These are phyloP conservation scores for Chrysotoxum bicinctum DNA, from an alignment of 2,888 invertebrate genomes.

Conservation along the genomic window DNA sequence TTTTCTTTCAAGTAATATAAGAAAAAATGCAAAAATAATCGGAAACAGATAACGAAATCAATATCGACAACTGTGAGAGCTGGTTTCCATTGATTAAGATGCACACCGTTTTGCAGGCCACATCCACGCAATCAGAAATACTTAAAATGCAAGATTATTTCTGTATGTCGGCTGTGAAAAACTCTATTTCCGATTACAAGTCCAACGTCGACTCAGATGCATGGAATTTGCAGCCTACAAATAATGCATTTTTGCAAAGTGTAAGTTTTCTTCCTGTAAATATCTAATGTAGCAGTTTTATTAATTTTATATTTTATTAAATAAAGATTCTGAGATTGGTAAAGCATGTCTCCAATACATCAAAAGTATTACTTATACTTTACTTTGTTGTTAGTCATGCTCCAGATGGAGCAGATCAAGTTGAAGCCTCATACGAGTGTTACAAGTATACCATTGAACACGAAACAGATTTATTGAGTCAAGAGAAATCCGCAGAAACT, in stretches of 20 bases:
- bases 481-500: slow-evolving; percentile 77
- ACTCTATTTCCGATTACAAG: slow-evolving; percentile 80
- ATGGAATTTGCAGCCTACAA: slow-evolving; percentile 80
- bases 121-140: slow-evolving; percentile 75
- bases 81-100: slow-evolving; percentile 81
- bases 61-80: slow-evolving; percentile 80
- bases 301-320: slow-evolving; percentile 14
- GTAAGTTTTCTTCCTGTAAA: slow-evolving; percentile 69
- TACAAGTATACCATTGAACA: slow-evolving; percentile 79
- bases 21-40: neutral
- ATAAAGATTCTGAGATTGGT: slow-evolving; percentile 78
- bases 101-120: slow-evolving; percentile 77
- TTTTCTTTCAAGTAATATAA: neutral
- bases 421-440: slow-evolving; percentile 81
- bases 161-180: slow-evolving; percentile 81
- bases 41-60: slow-evolving; percentile 78
- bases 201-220: slow-evolving; percentile 77
- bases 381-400: slow-evolving; percentile 80
- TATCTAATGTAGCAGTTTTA: neutral
- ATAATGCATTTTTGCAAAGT: slow-evolving; percentile 81
- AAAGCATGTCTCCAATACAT: slow-evolving; percentile 77
- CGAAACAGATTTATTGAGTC: slow-evolving; percentile 74
- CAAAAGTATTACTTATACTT: slow-evolving; percentile 79
- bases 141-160: slow-evolving; percentile 79
- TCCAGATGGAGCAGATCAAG: slow-evolving; percentile 81